Evolutionary conservation across 2,888 invertebrate genomes (phyloP).

Genomic region (Bellardia pandia): DNA sequence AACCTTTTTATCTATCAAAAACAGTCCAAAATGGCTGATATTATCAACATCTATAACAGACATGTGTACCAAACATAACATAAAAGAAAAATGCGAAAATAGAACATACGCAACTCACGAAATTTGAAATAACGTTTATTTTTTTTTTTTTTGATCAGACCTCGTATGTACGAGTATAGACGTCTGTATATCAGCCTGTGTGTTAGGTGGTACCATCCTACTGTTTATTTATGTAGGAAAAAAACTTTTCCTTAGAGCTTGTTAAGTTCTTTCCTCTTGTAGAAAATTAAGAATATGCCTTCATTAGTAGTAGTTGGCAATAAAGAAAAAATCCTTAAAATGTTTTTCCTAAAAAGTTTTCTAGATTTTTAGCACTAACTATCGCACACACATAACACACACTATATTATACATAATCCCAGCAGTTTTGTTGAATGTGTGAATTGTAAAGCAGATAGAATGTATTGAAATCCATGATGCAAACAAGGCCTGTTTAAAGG

Average conservation of each 20-base stretch:
- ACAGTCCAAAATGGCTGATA: too few species aligned
- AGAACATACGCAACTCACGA: too few species aligned
- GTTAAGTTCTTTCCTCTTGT: slow-evolving; percentile 18
- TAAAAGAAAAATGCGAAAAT: too few species aligned
- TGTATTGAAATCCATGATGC: too few species aligned
- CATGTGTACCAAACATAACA: too few species aligned
- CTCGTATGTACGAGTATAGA: too few species aligned
- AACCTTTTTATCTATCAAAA: too few species aligned
- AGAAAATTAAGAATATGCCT: slow-evolving; percentile 58
- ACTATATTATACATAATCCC: too few species aligned
- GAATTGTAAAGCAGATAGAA: too few species aligned
- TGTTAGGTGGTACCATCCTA: background rate
- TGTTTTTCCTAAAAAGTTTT: slow-evolving; percentile 10
- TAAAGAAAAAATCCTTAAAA: background rate
- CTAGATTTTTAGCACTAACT: background rate
- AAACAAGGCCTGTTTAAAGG: too few species aligned
- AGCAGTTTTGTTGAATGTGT: too few species aligned
- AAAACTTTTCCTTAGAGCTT: slow-evolving; percentile 22
- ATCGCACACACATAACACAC: background rate
- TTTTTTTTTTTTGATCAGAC: background rate
- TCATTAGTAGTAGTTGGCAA: slow-evolving; percentile 53
- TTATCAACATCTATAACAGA: too few species aligned
- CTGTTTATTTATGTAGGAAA: background rate
- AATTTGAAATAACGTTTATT: background rate
- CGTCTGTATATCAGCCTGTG: background rate